Evolutionary conservation across 2,797 vertebrate genomes (phyloP).

Genomic region (Acanthurus leucopareius): DNA sequence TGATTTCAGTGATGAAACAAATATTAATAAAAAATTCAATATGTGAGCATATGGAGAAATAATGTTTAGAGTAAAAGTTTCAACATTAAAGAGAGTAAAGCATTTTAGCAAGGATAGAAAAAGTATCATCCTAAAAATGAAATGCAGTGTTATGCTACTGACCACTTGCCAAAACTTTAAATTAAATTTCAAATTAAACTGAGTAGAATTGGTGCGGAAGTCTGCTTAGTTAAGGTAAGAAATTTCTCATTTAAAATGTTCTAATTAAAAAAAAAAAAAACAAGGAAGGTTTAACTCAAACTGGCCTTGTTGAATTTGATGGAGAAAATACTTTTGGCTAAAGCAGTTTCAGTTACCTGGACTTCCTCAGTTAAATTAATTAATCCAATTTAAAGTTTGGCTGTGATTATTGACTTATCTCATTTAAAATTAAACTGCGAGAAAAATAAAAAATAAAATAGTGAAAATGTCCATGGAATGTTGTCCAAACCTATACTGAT

Average conservation of each 20-base stretch:
- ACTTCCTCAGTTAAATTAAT: neutral
- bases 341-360: too few relatives aligned
- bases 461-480: neutral
- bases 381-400: neutral
- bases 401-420: neutral
- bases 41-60: too few relatives aligned
- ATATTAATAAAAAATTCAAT: too few relatives aligned
- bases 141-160: neutral
- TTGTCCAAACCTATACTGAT: neutral
- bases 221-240: neutral
- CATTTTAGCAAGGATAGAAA: slow-evolving; percentile 11
- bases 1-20: too few relatives aligned
- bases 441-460: neutral
- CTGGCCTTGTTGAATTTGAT: neutral
- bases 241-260: slow-evolving; percentile 22
- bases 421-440: neutral
- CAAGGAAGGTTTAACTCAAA: neutral
- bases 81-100: too few relatives aligned
- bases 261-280: neutral
- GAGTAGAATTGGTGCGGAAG: neutral
- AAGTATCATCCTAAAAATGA: slow-evolving; percentile 11
- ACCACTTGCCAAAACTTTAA: slow-evolving; percentile 43
- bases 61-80: too few relatives aligned
- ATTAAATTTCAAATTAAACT: slow-evolving; percentile 39
- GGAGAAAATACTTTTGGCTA: too few relatives aligned